Percentiles rank a stretch among this genome's conserved stretches.
phyloP scores from a whole-genome alignment of 2,797 vertebrate genomes.

The Chanos chanos region DNA sequence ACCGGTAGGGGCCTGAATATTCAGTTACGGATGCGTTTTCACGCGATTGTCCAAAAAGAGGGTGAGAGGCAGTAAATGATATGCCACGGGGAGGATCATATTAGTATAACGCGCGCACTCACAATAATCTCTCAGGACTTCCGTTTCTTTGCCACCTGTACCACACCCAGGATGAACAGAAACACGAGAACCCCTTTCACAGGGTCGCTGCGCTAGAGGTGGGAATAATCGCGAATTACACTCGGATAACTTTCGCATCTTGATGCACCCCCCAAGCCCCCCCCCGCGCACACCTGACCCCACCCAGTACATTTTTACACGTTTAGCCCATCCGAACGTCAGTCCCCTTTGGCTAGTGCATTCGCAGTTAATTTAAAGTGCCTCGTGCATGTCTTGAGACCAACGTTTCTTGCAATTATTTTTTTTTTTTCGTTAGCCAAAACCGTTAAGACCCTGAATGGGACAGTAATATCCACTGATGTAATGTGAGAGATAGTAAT shows the following conservation, averaged over 20 bases:
- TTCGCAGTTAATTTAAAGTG: conserved; percentile 53
- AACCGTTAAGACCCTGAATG: conserved; percentile 76
- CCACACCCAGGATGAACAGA: conserved; percentile 71
- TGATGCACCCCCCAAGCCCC: not conserved
- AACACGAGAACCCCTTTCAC: conserved; percentile 72
- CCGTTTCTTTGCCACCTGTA: conserved; percentile 70
- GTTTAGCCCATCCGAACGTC: conserved; percentile 35
- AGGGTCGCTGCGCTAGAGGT: conserved; percentile 66
- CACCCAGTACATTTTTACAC: not conserved
- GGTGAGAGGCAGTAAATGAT: conserved; percentile 69
- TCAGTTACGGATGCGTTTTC: conserved; percentile 72
- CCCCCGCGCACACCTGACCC: not conserved
- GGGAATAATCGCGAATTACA: conserved; percentile 51
- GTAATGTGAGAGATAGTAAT: conserved; percentile 95
- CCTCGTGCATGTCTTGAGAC: conserved; percentile 59
- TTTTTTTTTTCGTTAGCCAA: conserved; percentile 66
- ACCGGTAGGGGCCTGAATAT: conserved; percentile 60
- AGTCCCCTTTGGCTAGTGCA: too few species aligned
- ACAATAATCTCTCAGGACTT: conserved; percentile 71
- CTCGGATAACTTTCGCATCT: conserved; percentile 45
- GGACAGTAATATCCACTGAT: conserved; percentile 90
- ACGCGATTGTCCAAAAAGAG: conserved; percentile 71
- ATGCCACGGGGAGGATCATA: conserved; percentile 70
- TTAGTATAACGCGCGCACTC: conserved; percentile 63
- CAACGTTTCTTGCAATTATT: conserved; percentile 66